Evolutionary conservation across 1,140 invertebrate genomes (phyloP).

Genomic region (Drosophila navojoa): DNA sequence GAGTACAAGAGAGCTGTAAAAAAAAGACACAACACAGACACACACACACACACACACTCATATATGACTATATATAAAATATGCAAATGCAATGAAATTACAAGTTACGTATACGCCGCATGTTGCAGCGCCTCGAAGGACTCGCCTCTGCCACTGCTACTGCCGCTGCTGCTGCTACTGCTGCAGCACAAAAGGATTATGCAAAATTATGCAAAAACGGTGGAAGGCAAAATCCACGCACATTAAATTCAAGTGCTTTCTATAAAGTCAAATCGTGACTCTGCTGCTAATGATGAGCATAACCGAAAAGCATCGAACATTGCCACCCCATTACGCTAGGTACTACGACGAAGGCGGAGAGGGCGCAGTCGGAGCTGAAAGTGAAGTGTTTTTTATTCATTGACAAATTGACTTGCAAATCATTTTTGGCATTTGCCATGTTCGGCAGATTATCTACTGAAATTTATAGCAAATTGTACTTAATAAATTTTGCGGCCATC

Average conservation of each 20-base stretch:
- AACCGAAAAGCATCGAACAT: constrained; percentile 22
- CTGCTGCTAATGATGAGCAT: constrained; percentile 69
- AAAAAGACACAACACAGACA: constrained; percentile 20
- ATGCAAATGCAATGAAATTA: constrained; percentile 81
- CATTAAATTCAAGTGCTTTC: constrained; percentile 82
- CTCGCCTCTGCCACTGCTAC: constrained; percentile 43
- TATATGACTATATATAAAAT: constrained; percentile 43
- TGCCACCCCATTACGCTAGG: not conserved
- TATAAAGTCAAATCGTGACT: constrained; percentile 82
- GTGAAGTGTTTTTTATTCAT: constrained; percentile 54
- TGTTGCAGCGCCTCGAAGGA: constrained; percentile 41
- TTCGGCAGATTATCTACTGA: constrained; percentile 28
- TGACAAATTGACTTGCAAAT: constrained; percentile 81
- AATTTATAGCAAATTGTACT: constrained; percentile 51
- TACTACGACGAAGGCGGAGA: constrained; percentile 4
- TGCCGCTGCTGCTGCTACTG: not conserved
- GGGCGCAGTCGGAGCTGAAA: not conserved
- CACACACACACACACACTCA: no score
- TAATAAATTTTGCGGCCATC: constrained; percentile 53
- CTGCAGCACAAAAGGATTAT: constrained; percentile 70
- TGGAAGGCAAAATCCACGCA: constrained; percentile 68
- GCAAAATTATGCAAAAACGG: constrained; percentile 73
- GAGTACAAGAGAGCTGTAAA: not conserved
- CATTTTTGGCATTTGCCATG: constrained; percentile 42
- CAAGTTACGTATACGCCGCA: constrained; percentile 77